Conservation (phyloP, 2,113 vertebrate genomes). For the Tragelaphus strepsiceros region DNA sequence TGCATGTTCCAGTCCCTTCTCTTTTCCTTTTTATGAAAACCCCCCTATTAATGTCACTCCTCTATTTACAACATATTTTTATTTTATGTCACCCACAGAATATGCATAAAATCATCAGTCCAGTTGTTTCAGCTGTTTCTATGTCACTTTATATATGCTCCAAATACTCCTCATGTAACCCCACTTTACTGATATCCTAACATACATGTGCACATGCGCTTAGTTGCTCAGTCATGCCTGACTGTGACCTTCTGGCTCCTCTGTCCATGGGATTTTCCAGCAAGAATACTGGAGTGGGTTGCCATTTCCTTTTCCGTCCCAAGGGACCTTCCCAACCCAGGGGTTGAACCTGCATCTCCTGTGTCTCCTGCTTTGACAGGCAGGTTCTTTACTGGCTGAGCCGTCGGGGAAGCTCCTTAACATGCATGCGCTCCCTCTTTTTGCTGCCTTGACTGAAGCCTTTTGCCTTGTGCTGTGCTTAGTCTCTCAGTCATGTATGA, state of each 20-base stretch:
- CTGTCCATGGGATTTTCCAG: neutral
- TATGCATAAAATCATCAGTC: accelerated
- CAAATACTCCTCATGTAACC: accelerated
- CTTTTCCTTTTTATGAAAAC: neutral
- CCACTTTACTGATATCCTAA: neutral
- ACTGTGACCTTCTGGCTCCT: neutral
- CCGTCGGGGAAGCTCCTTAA: neutral
- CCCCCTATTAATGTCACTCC: neutral
- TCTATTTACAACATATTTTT: no score
- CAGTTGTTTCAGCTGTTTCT: accelerated
- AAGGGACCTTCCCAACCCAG: neutral
- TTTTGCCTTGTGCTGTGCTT: neutral
- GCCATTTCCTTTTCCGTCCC: neutral
- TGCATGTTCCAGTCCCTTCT: accelerated
- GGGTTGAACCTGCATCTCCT: neutral
- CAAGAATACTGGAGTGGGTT: neutral
- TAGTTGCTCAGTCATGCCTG: neutral
- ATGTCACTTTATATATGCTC: neutral
- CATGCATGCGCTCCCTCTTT: accelerated
- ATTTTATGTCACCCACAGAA: neutral
- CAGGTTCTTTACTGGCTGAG: neutral
- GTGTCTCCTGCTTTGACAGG: neutral
- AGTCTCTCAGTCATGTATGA: neutral
- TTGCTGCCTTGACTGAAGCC: neutral
- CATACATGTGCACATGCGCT: accelerated